Base-by-base conservation (phyloP, 2,888 invertebrate species). In the Aporophyla lueneburgensis region DNA sequence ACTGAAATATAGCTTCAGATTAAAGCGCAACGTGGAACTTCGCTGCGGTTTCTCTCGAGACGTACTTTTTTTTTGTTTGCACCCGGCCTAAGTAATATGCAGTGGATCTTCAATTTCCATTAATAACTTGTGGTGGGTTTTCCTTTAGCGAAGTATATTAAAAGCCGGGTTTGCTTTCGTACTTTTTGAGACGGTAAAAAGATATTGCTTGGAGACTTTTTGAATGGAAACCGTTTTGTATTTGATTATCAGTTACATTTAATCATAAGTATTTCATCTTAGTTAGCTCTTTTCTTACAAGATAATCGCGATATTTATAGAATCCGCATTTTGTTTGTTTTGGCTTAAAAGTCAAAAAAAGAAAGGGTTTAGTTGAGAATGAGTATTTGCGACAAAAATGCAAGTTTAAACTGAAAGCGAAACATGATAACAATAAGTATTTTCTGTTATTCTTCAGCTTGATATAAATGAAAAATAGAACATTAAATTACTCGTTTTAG, bases 1-100 rank as follows among this genome's bases (percentile, higher is more conserved):
- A 92, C 94, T 95, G 93, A 96, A 96, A 96, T 96, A 96, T 96
- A 94, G 94, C 94, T 93, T 83, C 91, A 93, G 96, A 96, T 96
- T 96, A 96, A 95, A 95, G 93, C 93, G 93, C 93, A 92, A 92
- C 91, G 92, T 90, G 92, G 92, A 94, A 96, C 92, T 95, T 94
- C 90, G 91, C 91, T 95, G 96, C 92, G 96, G 96, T 95, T 95
- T 92, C 83, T 86, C 90, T 90, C 88, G 91, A 94, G 94, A 93
- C 93, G 92, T 87, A 90, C 91, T 94, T 94, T 94, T 93, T 89
- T 87, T 89, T 87, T 83, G 78, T 74, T 79, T 74, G 66, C 19
- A 84, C 78, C 74, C 78, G 21, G 84, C 83, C 86, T 89, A 86
- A 89, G 89, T 88, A 89, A 92, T 90, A 89, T 88, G 89, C 88